Base-by-base conservation (phyloP, 2,113 vertebrate species). In the Halcyon malimbica region DNA sequence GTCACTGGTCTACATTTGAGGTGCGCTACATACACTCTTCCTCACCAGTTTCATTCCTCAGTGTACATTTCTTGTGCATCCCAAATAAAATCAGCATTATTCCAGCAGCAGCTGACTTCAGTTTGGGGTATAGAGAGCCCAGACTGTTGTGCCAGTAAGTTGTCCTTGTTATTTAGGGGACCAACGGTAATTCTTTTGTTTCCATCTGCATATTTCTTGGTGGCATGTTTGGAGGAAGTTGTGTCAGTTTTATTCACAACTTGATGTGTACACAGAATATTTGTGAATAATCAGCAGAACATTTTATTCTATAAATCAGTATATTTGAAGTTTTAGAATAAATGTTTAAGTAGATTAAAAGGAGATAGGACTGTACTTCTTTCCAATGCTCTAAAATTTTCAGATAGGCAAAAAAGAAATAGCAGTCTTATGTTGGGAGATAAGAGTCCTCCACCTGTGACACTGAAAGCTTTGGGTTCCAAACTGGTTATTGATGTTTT, bases 341-440 rank as follows among this genome's bases (percentile, higher is more conserved):
- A 76, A 83, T 62, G 1, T 37, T 60, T 35, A 13, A 56, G 9
- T 33, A 46, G 7, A 54, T 62, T 62, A 44, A 90, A 69, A 80
- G 37, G 9, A 0, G 0, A 35, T 31, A 9, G 8, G 3, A n/a
- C 44, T 48, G 44, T 18, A 73, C 4, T 4, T 77, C n/a, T 67
- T 88, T 73, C 33, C 18, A 29, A 5, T 20, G 13, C 1, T 77
- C 20, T 31, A 46, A 70, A 82, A 84, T 75, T 84, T 7, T 16
- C 39, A 46, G 17, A n/a, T 15, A 56, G 3, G 2, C 0, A 6
- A 67, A 91, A 92, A 42, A 48, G 9, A 83, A 93, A 70, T 19
- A 67, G 6, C 29, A n/a, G 7, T 44, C 11, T 64, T 63, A 20
- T 17, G 1, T 2, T 89, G 56, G 21, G 19, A 82, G 5, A 4